These are phyloP conservation scores for Eleginops maclovinus DNA, from an alignment of 2,113 vertebrate genomes.

Conservation along the genomic window DNA sequence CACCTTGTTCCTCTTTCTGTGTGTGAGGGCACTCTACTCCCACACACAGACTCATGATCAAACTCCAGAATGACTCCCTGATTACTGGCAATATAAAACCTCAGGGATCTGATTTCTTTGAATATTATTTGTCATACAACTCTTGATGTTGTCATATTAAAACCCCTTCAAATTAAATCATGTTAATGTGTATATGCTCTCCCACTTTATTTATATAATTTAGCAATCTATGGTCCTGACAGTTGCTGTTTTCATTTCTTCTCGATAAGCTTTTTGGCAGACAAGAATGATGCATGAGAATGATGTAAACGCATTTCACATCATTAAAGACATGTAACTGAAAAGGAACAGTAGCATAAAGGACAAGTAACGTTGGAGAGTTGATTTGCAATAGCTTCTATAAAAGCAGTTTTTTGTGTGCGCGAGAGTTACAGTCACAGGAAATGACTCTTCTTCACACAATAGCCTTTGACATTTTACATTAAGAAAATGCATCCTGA, in stretches of 20 bases:
- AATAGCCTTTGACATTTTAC: neutral
- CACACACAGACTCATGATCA: neutral
- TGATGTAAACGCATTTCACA: too few species aligned
- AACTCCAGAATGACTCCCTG: neutral
- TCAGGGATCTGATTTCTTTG: neutral
- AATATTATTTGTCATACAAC: neutral
- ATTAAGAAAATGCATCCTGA: too few species aligned
- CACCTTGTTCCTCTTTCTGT: conserved; percentile 12
- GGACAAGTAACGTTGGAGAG: too few species aligned
- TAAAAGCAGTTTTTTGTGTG: neutral
- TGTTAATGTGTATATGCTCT: neutral
- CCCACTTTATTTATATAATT: neutral
- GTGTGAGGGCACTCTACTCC: neutral
- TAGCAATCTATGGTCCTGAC: too few species aligned
- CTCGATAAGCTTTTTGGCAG: neutral
- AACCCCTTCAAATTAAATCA: neutral
- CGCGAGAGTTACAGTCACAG: neutral
- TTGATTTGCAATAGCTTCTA: neutral
- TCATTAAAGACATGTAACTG: neutral
- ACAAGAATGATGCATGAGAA: neutral
- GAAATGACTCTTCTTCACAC: neutral
- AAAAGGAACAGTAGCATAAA: too few species aligned
- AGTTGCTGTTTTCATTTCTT: neutral
- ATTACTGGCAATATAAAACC: neutral
- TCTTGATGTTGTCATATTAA: neutral